phyloP scores from a whole-genome alignment of 1,140 invertebrate genomes.

The Hetaerina americana region DNA sequence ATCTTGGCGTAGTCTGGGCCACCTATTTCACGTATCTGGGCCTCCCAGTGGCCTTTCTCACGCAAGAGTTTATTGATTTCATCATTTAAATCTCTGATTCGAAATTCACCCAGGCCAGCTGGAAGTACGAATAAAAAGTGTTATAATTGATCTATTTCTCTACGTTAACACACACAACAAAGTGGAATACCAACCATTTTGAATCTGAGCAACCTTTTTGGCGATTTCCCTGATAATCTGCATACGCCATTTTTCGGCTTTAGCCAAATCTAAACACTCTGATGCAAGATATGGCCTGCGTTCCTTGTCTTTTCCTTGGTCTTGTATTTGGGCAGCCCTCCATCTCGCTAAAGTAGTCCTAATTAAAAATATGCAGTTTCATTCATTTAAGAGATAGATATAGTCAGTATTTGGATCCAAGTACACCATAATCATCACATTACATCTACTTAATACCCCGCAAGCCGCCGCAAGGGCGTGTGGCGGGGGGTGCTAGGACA shows the following conservation, averaged over 20 bases:
- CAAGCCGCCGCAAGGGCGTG: no score
- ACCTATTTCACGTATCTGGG: conserved; percentile 86
- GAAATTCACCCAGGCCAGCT: conserved; percentile 96
- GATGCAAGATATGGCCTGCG: conserved; percentile 84
- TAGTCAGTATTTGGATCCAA: conserved; percentile 4
- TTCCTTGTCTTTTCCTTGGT: conserved; percentile 58
- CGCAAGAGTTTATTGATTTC: conserved; percentile 97
- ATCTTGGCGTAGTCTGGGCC: conserved; percentile 88
- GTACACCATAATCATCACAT: no score
- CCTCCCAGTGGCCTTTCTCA: conserved; percentile 95
- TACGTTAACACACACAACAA: background rate
- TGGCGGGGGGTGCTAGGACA: no score
- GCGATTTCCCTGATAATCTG: conserved; percentile 95
- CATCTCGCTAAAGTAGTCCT: conserved; percentile 93
- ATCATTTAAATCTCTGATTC: conserved; percentile 95
- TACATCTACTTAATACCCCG: no score
- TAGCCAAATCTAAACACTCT: conserved; percentile 77
- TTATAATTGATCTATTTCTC: background rate
- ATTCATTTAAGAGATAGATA: conserved; percentile 5
- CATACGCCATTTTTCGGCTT: conserved; percentile 89
- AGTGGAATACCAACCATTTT: conserved; percentile 58
- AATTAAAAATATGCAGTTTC: conserved; percentile 10
- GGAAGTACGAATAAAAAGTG: conserved; percentile 20
- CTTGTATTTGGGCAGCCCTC: conserved; percentile 82
- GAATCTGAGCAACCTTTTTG: conserved; percentile 98